phyloP scores from a whole-genome alignment of 2,797 vertebrate genomes.

The Malurus leucopterus region DNA sequence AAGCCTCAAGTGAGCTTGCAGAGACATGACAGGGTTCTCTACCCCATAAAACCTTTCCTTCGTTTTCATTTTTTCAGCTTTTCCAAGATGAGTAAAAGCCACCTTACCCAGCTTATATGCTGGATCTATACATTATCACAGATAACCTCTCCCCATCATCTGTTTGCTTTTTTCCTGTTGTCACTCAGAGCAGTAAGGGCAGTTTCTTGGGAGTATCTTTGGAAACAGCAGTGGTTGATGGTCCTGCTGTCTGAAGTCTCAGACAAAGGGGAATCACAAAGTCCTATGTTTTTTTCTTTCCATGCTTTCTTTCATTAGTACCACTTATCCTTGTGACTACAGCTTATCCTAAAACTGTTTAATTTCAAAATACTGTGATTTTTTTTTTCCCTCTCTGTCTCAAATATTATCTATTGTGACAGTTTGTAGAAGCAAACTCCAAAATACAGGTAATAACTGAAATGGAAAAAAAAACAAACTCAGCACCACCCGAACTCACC shows the following conservation, averaged over 20 bases:
- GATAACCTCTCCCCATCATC: background rate
- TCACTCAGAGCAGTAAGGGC: background rate
- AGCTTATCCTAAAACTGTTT: background rate
- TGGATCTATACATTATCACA: background rate
- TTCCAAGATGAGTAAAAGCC: background rate
- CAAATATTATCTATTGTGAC: background rate
- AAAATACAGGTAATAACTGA: background rate
- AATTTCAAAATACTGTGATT: background rate
- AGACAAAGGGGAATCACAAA: background rate
- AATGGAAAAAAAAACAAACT: background rate
- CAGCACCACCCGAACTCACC: background rate
- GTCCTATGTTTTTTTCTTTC: background rate
- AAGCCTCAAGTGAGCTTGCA: background rate
- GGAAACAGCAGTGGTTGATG: background rate
- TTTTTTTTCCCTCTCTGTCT: background rate
- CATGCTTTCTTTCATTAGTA: background rate
- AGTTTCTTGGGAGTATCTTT: background rate
- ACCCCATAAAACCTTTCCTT: background rate
- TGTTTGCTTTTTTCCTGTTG: background rate
- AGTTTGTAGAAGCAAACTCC: background rate
- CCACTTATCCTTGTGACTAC: background rate
- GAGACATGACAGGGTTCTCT: background rate
- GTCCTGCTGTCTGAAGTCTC: background rate
- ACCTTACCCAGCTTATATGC: background rate
- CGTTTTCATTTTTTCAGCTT: background rate